Percentiles rank a stretch among this genome's conserved stretches.
phyloP scores from a whole-genome alignment of 1,140 invertebrate genomes.

The Zaprionus taronus region DNA sequence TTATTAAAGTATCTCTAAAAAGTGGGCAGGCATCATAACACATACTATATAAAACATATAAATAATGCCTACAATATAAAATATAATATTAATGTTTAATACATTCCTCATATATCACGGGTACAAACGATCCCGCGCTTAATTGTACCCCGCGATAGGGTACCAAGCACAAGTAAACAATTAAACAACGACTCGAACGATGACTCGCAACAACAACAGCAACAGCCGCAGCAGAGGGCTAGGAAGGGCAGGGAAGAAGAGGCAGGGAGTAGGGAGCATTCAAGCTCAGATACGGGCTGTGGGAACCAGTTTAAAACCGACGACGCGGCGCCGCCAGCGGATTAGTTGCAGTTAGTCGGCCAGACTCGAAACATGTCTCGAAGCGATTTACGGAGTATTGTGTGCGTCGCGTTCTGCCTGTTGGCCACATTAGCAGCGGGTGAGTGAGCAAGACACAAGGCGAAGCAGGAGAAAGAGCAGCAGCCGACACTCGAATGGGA shows the following conservation, averaged over 20 bases:
- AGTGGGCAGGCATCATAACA: too few species aligned
- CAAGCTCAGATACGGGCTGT: conserved; percentile 6
- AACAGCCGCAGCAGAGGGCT: conserved; percentile 15
- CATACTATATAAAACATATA: too few species aligned
- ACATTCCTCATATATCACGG: not conserved
- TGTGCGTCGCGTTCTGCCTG: conserved; percentile 19
- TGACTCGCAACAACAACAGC: conserved; percentile 40
- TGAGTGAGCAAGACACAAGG: conserved; percentile 37
- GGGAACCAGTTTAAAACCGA: conserved; percentile 76
- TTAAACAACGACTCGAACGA: conserved; percentile 48
- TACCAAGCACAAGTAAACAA: conserved; percentile 55
- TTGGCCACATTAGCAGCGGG: conserved; percentile 50
- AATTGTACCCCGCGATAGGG: conserved; percentile 9
- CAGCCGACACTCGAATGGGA: conserved; percentile 5
- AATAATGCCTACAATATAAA: too few species aligned
- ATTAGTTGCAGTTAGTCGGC: conserved; percentile 63
- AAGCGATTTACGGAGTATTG: conserved; percentile 37
- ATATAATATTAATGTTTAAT: too few species aligned
- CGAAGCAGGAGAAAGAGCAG: too few species aligned
- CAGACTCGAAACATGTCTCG: conserved; percentile 62
- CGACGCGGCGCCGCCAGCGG: conserved; percentile 48
- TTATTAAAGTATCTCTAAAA: too few species aligned
- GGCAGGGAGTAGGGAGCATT: not conserved
- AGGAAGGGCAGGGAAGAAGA: not conserved
- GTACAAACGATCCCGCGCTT: not conserved